phyloP scores from a whole-genome alignment of 2,113 vertebrate species.

The Cairina moschata region DNA sequence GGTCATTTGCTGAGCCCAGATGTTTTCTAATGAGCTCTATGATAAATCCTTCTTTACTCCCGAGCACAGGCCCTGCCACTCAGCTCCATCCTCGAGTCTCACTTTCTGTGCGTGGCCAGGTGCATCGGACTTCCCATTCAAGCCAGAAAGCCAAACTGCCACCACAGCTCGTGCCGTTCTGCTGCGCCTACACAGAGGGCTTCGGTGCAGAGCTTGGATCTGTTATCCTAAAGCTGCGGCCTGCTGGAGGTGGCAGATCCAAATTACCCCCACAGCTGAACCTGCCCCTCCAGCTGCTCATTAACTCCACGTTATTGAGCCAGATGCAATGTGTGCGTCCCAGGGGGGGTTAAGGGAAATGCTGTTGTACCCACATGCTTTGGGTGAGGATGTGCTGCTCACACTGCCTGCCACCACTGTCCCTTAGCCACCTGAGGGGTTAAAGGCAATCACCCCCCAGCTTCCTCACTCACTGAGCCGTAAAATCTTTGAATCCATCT shows the following conservation, averaged over 20 bases:
- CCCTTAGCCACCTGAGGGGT: too few species aligned
- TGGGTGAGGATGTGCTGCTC: not conserved
- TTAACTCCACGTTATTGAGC: not conserved
- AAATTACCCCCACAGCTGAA: not conserved
- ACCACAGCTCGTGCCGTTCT: rapidly evolving
- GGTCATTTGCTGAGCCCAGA: constrained; percentile 74
- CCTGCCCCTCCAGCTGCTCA: not conserved
- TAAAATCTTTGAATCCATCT: not conserved
- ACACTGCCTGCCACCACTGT: not conserved
- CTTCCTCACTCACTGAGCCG: not conserved
- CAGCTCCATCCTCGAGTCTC: not conserved
- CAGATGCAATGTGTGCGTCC: not conserved
- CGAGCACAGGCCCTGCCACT: constrained; percentile 38
- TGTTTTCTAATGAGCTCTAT: constrained; percentile 71
- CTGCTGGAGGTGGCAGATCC: not conserved
- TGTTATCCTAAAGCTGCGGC: not conserved
- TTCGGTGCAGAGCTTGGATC: not conserved
- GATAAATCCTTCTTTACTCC: constrained; percentile 43
- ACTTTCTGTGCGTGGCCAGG: not conserved
- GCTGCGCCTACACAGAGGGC: not conserved
- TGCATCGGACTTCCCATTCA: not conserved
- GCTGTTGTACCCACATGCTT: rapidly evolving
- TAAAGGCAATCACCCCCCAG: not conserved
- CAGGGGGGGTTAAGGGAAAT: not conserved
- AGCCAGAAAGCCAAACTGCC: not conserved